phyloP scores from a whole-genome alignment of 2,888 invertebrate genomes.

The Trichogramma evanescens region DNA sequence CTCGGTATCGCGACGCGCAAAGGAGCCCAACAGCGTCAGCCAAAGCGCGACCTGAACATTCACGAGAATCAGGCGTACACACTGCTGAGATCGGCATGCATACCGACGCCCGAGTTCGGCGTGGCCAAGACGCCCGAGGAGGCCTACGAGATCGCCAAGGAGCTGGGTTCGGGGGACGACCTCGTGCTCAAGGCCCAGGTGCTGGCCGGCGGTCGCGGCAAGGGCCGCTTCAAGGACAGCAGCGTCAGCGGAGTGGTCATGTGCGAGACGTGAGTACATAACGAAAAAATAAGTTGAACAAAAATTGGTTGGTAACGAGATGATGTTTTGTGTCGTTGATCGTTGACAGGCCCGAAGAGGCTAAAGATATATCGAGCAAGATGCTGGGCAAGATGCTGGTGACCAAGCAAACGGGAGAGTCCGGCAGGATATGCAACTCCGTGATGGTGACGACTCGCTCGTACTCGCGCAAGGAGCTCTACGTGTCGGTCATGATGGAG shows the following conservation, averaged over 20 bases:
- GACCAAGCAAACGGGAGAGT: conserved; percentile 90
- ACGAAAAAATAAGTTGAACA: neutral
- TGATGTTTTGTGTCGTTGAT: too few relatives aligned
- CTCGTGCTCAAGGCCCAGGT: conserved; percentile 81
- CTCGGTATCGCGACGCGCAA: neutral
- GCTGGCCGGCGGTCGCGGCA: conserved; percentile 85
- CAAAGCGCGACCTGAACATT: conserved; percentile 67
- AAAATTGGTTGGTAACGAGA: too few relatives aligned
- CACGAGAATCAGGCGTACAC: conserved; percentile 90
- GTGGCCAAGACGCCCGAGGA: conserved; percentile 76
- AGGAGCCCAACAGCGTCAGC: neutral
- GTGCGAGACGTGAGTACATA: conserved; percentile 64
- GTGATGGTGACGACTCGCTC: conserved; percentile 94
- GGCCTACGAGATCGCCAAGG: conserved; percentile 66
- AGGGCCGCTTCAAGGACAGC: conserved; percentile 83
- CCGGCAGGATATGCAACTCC: conserved; percentile 80
- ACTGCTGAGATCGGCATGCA: conserved; percentile 70
- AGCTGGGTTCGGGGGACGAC: conserved; percentile 62
- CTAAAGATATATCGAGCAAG: conserved; percentile 65
- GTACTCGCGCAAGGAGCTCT: conserved; percentile 90
- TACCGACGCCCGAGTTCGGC: conserved; percentile 81
- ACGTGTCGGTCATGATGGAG: conserved; percentile 95
- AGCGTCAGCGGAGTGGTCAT: conserved; percentile 88
- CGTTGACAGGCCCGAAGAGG: conserved; percentile 72
- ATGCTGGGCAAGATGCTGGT: conserved; percentile 87